Conservation (phyloP, 1,140 invertebrate species). For the Adoxophyes honmai region DNA sequence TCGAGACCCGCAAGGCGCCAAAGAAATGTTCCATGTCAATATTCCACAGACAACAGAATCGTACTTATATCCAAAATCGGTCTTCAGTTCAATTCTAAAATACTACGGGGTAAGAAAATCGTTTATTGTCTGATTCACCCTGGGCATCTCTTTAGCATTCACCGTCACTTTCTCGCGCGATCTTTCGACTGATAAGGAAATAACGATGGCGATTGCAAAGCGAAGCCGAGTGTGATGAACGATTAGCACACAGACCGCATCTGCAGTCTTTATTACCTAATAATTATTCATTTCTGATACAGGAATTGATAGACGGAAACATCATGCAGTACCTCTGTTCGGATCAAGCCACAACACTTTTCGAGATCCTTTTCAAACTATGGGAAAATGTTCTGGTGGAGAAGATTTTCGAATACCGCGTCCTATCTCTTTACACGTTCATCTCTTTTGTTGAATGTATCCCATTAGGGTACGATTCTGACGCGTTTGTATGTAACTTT, state of each 20-base stretch:
- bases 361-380: conserved; percentile 54
- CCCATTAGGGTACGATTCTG: conserved; percentile 42
- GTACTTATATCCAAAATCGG: conserved; percentile 42
- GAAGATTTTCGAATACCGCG: conserved; percentile 45
- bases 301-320: conserved; percentile 53
- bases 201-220: too few relatives aligned
- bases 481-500: conserved; percentile 58
- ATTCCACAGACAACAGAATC: conserved; percentile 27
- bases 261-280: too few relatives aligned
- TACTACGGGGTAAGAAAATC: conserved; percentile 56
- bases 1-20: conserved; percentile 35
- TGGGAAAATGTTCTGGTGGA: conserved; percentile 53
- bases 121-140: too few relatives aligned
- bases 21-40: conserved; percentile 34
- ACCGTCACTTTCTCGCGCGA: too few relatives aligned
- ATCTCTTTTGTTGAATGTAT: conserved; percentile 50
- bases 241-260: too few relatives aligned
- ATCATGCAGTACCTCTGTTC: conserved; percentile 60
- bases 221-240: too few relatives aligned
- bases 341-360: conserved; percentile 55
- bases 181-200: too few relatives aligned
- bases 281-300: conserved; percentile 27
- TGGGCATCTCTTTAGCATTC: too few relatives aligned
- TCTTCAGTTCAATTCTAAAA: conserved; percentile 51
- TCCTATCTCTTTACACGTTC: conserved; percentile 48